Evolutionary conservation across 2,888 invertebrate genomes (phyloP).

Genomic region (Zele albiditarsus): DNA sequence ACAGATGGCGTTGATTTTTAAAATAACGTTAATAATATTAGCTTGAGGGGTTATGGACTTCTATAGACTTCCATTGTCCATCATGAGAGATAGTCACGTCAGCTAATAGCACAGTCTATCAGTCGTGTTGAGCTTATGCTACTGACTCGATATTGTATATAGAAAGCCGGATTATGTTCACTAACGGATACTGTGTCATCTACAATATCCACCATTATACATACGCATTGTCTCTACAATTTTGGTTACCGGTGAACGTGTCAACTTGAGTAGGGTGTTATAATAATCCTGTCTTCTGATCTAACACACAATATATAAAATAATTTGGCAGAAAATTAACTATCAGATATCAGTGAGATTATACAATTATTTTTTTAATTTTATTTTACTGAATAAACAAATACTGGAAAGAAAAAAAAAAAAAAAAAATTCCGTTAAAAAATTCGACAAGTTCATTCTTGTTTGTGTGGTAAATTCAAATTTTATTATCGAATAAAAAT

Average conservation of each 20-base stretch:
- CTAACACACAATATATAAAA: background rate
- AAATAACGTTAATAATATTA: background rate
- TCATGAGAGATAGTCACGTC: constrained; percentile 59
- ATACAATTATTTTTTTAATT: too few species aligned
- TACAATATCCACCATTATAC: background rate
- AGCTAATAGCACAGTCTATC: constrained; percentile 73
- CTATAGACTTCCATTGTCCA: background rate
- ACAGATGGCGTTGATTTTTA: too few species aligned
- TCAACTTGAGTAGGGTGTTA: background rate
- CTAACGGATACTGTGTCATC: constrained; percentile 9
- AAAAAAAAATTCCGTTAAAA: too few species aligned
- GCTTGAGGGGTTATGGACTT: background rate
- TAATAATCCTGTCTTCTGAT: background rate
- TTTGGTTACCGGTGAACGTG: background rate
- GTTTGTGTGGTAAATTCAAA: too few species aligned
- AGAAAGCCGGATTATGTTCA: constrained; percentile 59
- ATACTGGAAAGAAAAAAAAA: too few species aligned
- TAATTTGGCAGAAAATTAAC: too few species aligned
- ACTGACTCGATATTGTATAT: background rate
- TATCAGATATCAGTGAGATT: too few species aligned
- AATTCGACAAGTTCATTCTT: too few species aligned
- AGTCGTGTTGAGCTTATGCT: constrained; percentile 66
- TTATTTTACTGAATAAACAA: too few species aligned
- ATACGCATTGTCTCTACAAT: constrained; percentile 18
- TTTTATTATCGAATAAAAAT: too few species aligned